Base-by-base conservation (phyloP, 2,113 vertebrate species). In the Dunckerocampus dactyliophorus region DNA sequence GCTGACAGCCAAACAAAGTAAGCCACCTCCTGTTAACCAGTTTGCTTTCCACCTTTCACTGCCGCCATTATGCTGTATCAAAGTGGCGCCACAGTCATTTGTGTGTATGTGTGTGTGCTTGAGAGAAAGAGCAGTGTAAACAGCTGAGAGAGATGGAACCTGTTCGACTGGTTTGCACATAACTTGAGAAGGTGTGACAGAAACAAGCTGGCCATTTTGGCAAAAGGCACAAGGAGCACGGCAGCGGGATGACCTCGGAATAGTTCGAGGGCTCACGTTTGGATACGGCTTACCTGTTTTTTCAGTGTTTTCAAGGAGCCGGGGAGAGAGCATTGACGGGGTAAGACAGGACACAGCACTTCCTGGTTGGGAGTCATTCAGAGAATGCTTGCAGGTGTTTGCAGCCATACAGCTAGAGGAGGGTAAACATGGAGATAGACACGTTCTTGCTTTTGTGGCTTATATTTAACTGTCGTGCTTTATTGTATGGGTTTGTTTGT, bases 151-250 rank as follows among this genome's bases (percentile, higher is more conserved):
- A 69, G 74, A 57, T 80, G 15, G 73, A 69, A 80, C 69, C 54
- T 4, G 90, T 87, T 90, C 53, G 48, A 78, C 89, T 62, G 50
- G 90, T 91, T 88, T 72, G 20, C 58, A 66, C 86, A 90, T 91
- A 90, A 79, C 88, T 88, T 81, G 78, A 64, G 71, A 86, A 90
- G 90, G 90, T 84, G 90, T 86, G 88, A 89, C 89, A 80, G 59
- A 81, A 79, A 84, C 62, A 83, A 71, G 67, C 67, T 67, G 59
- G 51, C 77, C 80, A 82, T 78, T 88, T 79, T 85, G 72, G 75
- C 72, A 47, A 20, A n/a, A 67, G 67, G 37, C 12, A 24, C 50
- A 63, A 50, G 59, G 62, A 74, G 62, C 58, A 61, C 55, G 48
- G 57, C 53, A 59, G 65, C 75, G 39, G 63, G 53, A 70, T 55